These are phyloP conservation scores for Drosophila kokeensis DNA, from an alignment of 2,888 invertebrate species.

Conservation along the genomic window DNA sequence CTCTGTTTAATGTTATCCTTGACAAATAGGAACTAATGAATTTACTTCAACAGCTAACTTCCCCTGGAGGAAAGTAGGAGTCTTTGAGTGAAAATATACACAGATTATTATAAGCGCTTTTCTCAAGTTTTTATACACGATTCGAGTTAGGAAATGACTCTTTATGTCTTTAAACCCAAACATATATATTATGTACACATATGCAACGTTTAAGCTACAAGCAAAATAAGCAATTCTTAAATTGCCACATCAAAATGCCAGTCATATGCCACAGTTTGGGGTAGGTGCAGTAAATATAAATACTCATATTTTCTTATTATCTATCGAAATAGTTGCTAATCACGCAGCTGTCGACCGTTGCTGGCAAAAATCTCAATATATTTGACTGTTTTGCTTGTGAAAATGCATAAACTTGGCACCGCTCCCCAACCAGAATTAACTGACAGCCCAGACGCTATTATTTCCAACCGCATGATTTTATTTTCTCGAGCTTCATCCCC, in stretches of 20 bases:
- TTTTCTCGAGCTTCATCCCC: constrained; percentile 43
- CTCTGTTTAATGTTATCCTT: not conserved
- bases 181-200: not conserved
- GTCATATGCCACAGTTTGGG: constrained; percentile 57
- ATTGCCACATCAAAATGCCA: constrained; percentile 40
- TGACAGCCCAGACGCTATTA: constrained; percentile 78
- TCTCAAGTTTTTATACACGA: not conserved
- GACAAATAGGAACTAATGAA: no score
- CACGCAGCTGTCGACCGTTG: constrained; percentile 58
- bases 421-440: constrained; percentile 47
- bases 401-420: constrained; percentile 61
- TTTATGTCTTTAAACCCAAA: not conserved
- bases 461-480: constrained; percentile 81
- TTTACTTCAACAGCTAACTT: not conserved
- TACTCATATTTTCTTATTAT: constrained; percentile 67
- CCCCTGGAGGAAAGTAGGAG: not conserved
- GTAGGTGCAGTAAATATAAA: constrained; percentile 54
- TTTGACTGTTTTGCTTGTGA: constrained; percentile 51
- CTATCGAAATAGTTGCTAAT: constrained; percentile 72
- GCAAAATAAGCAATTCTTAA: constrained; percentile 13
- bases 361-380: constrained; percentile 54
- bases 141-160: not conserved
- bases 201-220: not conserved
- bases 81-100: not conserved
- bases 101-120: not conserved